These are phyloP conservation scores for Rattus rattus DNA, from an alignment of 2,113 vertebrate genomes.

Conservation along the genomic window DNA sequence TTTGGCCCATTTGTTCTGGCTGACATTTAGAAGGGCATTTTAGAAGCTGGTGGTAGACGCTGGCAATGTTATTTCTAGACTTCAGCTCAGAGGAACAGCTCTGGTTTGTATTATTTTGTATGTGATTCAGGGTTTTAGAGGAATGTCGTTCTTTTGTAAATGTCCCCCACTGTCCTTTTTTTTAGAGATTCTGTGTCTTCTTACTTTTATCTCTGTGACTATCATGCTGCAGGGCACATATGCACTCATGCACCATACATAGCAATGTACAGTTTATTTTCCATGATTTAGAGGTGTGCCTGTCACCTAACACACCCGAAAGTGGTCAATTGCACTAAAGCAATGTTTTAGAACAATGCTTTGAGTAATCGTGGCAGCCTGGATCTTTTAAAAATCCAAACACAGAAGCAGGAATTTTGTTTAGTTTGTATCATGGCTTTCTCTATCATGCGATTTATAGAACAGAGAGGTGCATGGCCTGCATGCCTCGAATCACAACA, in stretches of 20 bases:
- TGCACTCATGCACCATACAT: neutral
- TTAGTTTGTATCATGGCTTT: neutral
- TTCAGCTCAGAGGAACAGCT: neutral
- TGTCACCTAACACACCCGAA: neutral
- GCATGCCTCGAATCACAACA: neutral
- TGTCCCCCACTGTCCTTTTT: neutral
- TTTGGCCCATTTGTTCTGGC: neutral
- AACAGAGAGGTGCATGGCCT: neutral
- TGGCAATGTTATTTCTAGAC: neutral
- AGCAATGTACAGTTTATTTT: neutral
- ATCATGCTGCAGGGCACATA: neutral
- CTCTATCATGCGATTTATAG: neutral
- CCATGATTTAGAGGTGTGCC: neutral
- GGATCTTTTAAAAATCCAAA: conserved; percentile 30
- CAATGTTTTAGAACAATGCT: neutral
- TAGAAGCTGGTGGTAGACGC: neutral
- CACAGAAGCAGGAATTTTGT: neutral
- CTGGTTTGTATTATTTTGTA: conserved; percentile 20
- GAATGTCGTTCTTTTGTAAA: neutral
- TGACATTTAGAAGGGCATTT: conserved; percentile 12
- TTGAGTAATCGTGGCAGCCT: neutral
- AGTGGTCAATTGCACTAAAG: neutral
- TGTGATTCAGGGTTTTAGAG: neutral
- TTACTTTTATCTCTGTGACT: conserved; percentile 18
- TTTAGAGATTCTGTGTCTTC: neutral